Evolutionary conservation across 2,113 vertebrate species (phyloP), one percentile per base, ranked within the genome.

Genomic region (Zapus hudsonius): DNA sequence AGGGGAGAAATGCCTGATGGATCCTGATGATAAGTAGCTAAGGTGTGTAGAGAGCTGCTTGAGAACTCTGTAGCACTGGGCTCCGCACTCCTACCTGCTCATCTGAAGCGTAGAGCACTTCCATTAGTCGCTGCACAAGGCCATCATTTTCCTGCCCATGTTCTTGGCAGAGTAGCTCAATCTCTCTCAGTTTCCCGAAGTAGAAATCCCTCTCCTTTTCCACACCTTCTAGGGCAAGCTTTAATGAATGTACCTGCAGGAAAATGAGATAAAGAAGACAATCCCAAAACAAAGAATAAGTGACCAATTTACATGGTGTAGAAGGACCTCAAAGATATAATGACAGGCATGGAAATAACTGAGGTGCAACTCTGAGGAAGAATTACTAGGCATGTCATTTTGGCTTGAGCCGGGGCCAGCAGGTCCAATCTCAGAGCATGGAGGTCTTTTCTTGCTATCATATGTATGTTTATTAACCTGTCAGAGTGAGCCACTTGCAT

Each of bases 181-280:
- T 99, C 97, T 99, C 99, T 94, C 99, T 98, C 98, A 99, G 98
- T 97, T 99, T 99, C 91, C 99, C 99, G 52, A 99, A 99, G 97
- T 99, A 99, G 98, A 99, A 99, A 98, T 99, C 99, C 95, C 99
- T 98, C 98, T 99, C 99, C 97, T 99, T 99, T 97, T 99, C 99
- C 97, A 99, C 98, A 0, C 99, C 99, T 98, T 99, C 99, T 92
- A 99, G 98, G 96, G 99, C 99, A 97, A 98, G 98, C 98, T 99
- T 99, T 98, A 99, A 98, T 47, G 99, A 99, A 98, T 99, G 99
- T 97, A 99, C 98, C 99, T 99, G 95, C 7, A 83, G 75, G 67
- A 75, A n/a, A 72, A 42, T 10, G n/a, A 67, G 29, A 25, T 10
- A 7, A 38, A 44, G 61, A 63, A 74, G 52, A 52, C 42, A 79